Evolutionary conservation across 2,888 invertebrate genomes (phyloP).

Genomic region (Brenthis ino): DNA sequence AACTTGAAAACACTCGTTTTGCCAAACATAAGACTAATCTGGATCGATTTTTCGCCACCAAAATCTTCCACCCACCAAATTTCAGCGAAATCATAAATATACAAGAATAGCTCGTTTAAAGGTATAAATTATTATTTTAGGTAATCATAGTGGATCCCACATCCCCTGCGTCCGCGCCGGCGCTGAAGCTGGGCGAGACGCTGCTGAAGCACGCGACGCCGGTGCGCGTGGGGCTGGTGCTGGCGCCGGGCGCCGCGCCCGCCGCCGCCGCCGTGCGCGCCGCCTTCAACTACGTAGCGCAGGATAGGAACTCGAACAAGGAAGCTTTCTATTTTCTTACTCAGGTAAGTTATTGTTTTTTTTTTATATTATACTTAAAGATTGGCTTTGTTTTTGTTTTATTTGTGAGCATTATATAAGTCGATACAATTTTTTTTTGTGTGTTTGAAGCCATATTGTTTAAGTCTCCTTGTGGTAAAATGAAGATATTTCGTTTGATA

Average conservation of each 20-base stretch:
- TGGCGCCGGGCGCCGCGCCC: slow-evolving; percentile 81
- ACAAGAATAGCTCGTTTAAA: neutral
- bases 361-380: neutral
- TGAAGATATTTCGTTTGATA: too few relatives aligned
- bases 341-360: slow-evolving; percentile 79
- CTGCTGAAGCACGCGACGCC: slow-evolving; percentile 96
- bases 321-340: slow-evolving; percentile 93
- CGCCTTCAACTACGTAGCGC: slow-evolving; percentile 94
- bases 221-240: slow-evolving; percentile 92
- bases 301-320: slow-evolving; percentile 86
- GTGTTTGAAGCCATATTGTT: too few relatives aligned
- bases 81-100: too few relatives aligned
- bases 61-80: too few relatives aligned
- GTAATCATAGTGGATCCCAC: slow-evolving; percentile 94
- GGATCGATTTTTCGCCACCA: too few relatives aligned
- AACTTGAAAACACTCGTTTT: too few relatives aligned
- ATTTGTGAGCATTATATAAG: neutral
- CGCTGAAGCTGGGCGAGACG: slow-evolving; percentile 94
- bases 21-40: too few relatives aligned
- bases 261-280: slow-evolving; percentile 90
- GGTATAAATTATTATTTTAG: slow-evolving; percentile 58
- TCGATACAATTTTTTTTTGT: too few relatives aligned
- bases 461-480: too few relatives aligned
- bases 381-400: neutral
- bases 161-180: slow-evolving; percentile 84